Conservation (phyloP, 2,797 vertebrate genomes). For the Micrastur ruficollis region DNA sequence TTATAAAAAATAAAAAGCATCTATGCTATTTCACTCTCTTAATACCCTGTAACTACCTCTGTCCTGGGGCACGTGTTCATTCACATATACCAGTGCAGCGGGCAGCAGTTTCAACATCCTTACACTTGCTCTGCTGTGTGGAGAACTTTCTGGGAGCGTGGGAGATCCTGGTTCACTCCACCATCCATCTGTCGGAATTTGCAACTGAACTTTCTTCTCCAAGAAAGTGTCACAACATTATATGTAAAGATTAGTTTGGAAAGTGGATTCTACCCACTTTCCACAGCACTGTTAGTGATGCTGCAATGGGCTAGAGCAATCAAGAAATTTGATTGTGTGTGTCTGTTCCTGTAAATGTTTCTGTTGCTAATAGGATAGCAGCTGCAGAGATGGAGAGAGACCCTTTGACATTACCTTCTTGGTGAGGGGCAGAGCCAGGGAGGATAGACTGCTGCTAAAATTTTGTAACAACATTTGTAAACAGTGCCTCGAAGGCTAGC, state of each 20-base stretch:
- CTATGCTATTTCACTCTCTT: neutral
- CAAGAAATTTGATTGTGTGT: neutral
- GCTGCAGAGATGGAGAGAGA: neutral
- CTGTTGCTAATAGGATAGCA: neutral
- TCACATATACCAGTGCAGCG: neutral
- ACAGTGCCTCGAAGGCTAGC: neutral
- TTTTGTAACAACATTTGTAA: neutral
- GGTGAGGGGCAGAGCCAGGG: neutral
- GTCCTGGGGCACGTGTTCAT: accelerated
- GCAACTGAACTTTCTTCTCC: neutral
- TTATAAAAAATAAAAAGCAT: neutral
- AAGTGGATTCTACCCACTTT: neutral
- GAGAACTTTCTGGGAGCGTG: neutral
- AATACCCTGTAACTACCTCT: neutral
- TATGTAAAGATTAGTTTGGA: neutral
- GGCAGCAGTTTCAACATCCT: neutral
- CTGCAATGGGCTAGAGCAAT: neutral
- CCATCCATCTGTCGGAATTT: neutral
- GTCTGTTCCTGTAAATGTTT: neutral
- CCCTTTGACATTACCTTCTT: neutral
- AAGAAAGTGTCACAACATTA: neutral
- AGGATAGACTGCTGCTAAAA: neutral
- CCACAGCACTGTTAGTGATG: neutral
- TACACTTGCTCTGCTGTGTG: neutral
- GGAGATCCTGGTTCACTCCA: neutral